These are phyloP conservation scores for Eurois occulta DNA, from an alignment of 2,888 invertebrate species.

Conservation along the genomic window DNA sequence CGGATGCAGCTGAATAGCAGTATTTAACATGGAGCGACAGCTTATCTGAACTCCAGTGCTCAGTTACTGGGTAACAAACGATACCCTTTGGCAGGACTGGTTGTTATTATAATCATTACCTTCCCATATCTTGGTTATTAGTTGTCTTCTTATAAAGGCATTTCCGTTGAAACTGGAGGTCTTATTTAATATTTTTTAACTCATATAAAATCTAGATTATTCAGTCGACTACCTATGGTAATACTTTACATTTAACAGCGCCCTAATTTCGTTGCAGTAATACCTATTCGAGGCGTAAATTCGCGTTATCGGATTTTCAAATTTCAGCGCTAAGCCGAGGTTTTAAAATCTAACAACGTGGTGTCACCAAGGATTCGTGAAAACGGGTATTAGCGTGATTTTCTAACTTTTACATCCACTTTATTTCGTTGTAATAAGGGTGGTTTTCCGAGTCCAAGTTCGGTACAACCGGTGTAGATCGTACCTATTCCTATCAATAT, in stretches of 20 bases:
- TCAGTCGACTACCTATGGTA: neutral
- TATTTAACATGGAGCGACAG: neutral
- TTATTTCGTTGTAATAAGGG: conserved; percentile 4
- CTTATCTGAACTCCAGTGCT: neutral
- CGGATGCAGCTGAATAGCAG: neutral
- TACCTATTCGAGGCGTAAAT: neutral
- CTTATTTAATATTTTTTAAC: neutral
- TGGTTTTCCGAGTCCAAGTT: neutral
- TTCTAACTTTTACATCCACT: neutral
- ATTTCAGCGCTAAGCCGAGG: neutral
- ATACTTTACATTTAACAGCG: neutral
- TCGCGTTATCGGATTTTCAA: neutral
- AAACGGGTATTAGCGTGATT: neutral
- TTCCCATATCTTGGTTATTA: neutral
- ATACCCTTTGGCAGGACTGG: neutral
- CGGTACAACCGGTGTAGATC: neutral
- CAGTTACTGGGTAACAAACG: neutral
- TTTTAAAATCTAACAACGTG: neutral
- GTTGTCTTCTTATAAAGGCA: neutral
- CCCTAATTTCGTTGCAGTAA: neutral
- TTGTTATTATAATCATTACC: neutral
- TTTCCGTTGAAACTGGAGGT: neutral
- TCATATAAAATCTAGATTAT: neutral
- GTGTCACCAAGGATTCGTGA: neutral
- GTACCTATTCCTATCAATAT: neutral